These are phyloP conservation scores for Gryllus bimaculatus DNA, from an alignment of 1,140 invertebrate species.

Conservation along the genomic window DNA sequence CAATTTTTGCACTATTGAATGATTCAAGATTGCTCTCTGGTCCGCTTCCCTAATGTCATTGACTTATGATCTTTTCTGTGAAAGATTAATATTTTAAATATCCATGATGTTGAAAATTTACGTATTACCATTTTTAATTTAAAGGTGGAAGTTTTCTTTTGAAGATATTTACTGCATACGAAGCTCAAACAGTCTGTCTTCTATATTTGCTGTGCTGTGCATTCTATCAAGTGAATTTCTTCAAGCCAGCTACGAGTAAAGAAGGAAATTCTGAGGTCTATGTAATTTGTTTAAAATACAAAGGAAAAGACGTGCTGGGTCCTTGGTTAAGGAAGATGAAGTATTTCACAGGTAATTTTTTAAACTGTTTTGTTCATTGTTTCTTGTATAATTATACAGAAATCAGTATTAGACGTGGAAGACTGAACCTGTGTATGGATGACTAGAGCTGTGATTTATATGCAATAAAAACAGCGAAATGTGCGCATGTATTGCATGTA, in stretches of 20 bases:
- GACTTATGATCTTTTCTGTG: no score
- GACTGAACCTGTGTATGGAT: no score
- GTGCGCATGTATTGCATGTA: no score
- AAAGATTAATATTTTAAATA: no score
- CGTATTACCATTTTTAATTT: slow-evolving; percentile 24
- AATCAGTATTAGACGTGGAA: no score
- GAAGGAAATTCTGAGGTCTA: slow-evolving; percentile 92
- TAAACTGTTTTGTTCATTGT: not conserved
- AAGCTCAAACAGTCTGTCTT: slow-evolving; percentile 65
- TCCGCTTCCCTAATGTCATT: no score
- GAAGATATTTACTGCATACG: slow-evolving; percentile 91
- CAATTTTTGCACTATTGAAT: no score
- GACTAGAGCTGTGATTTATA: no score
- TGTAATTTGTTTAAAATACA: slow-evolving; percentile 63
- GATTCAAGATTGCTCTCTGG: no score
- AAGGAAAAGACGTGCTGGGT: slow-evolving; percentile 36
- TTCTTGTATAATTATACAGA: not conserved
- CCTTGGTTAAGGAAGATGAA: slow-evolving; percentile 39
- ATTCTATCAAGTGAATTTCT: slow-evolving; percentile 62
- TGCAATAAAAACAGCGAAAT: no score
- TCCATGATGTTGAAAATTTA: not conserved
- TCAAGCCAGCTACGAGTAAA: slow-evolving; percentile 85
- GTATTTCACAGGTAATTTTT: slow-evolving; percentile 35
- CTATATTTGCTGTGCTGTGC: slow-evolving; percentile 69
- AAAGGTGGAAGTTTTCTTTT: slow-evolving; percentile 69